Evolutionary conservation across 1,140 invertebrate genomes (phyloP).

Genomic region (Heliconius hewitsoni): DNA sequence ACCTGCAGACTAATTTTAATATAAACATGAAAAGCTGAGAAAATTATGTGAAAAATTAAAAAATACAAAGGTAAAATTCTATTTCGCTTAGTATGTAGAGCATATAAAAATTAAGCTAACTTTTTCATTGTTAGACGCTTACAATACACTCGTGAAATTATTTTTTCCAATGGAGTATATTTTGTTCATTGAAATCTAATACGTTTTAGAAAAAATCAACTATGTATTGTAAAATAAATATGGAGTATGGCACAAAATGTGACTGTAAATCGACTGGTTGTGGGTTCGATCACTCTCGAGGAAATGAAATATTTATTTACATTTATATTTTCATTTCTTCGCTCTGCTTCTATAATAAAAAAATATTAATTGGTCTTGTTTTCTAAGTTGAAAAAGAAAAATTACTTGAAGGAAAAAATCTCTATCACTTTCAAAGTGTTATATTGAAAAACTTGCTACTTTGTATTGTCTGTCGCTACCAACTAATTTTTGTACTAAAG

Average conservation of each 20-base stretch:
- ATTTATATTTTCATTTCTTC: too few species aligned
- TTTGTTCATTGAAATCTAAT: too few species aligned
- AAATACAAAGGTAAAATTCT: neutral
- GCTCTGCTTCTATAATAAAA: too few species aligned
- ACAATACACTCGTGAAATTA: neutral
- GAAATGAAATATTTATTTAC: too few species aligned
- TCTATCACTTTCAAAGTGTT: conserved; percentile 4
- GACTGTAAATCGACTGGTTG: too few species aligned
- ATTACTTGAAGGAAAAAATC: neutral
- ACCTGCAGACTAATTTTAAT: conserved; percentile 3
- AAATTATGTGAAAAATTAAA: neutral
- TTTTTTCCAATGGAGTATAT: neutral
- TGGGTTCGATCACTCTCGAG: too few species aligned
- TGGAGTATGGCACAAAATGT: too few species aligned
- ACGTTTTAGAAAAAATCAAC: too few species aligned
- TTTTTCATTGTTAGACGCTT: neutral
- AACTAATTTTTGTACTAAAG: conserved; percentile 8
- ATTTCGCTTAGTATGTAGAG: neutral
- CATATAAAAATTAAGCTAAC: neutral
- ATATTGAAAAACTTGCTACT: conserved; percentile 8
- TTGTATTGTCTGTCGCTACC: neutral
- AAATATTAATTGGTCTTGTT: neutral
- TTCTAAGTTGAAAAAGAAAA: neutral
- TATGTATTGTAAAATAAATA: too few species aligned
- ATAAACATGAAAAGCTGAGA: neutral